Percentiles rank a stretch among this genome's conserved stretches.
Conservation (phyloP, 35 echinoderm and acorn worm genomes). For the Hemicentrotus pulcherrimus region DNA sequence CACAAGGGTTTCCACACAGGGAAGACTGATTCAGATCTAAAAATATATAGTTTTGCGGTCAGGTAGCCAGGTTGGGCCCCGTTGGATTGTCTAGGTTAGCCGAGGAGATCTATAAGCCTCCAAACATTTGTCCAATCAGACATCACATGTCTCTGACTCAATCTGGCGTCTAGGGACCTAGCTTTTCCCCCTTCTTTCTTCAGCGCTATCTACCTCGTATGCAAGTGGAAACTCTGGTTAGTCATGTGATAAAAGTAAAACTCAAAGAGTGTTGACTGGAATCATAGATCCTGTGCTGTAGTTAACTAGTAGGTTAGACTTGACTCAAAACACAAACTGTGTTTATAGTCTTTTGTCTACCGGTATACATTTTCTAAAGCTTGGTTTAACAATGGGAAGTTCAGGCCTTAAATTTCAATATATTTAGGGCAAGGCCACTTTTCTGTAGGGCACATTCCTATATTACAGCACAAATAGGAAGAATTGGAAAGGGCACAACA, state of each 20-base stretch:
- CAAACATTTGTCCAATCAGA: slow-evolving; percentile 3
- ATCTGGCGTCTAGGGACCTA: neutral
- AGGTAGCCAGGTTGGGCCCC: neutral
- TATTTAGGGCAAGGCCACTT: no score
- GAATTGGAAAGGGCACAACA: no score
- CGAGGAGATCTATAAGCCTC: neutral
- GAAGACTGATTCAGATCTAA: neutral
- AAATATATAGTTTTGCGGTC: neutral
- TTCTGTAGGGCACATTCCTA: no score
- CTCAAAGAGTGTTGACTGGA: no score
- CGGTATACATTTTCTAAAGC: no score
- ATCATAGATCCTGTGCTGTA: no score
- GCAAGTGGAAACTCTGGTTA: neutral
- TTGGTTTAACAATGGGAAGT: no score
- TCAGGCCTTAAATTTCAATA: no score
- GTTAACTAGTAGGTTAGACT: no score
- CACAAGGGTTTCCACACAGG: neutral
- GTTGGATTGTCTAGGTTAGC: neutral
- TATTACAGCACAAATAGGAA: no score
- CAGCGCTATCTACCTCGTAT: neutral
- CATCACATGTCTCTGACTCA: slow-evolving; percentile 9
- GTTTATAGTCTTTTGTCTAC: no score
- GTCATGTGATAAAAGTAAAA: neutral
- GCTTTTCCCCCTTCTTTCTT: neutral
- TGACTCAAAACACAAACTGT: no score